Percentiles rank a stretch among this genome's conserved stretches.
Evolutionary conservation across 2,888 invertebrate species (phyloP).

Genomic region (Acholoe squamosa): DNA sequence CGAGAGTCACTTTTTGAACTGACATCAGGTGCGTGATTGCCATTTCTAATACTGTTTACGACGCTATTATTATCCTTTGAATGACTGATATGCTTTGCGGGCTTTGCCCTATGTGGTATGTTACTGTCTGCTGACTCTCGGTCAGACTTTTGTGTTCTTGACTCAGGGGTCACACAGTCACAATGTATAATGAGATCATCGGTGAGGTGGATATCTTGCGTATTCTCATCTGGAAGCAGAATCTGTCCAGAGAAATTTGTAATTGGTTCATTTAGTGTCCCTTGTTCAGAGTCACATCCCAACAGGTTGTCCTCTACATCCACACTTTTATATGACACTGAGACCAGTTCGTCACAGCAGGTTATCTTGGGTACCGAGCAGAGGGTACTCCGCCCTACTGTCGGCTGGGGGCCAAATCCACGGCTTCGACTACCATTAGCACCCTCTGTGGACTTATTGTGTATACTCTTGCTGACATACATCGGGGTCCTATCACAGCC

Average conservation of each 20-base stretch:
- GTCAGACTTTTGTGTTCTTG: neutral
- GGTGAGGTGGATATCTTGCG: neutral
- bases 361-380: constrained; percentile 30
- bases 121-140: neutral
- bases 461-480: neutral
- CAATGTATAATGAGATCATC: constrained; percentile 49
- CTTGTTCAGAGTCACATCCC: neutral
- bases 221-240: constrained; percentile 7
- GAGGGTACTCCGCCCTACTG: neutral
- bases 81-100: neutral
- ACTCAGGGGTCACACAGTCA: neutral
- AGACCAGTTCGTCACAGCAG: neutral
- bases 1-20: neutral
- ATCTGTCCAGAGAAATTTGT: neutral
- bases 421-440: too few relatives aligned
- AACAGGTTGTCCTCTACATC: neutral
- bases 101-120: neutral
- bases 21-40: too few relatives aligned
- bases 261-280: neutral
- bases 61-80: neutral
- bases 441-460: neutral
- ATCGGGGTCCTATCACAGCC: neutral
- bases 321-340: neutral
- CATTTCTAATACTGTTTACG: neutral
- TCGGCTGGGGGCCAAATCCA: too few relatives aligned